Conservation (phyloP, 2,797 vertebrate genomes). For the Masticophis lateralis region DNA sequence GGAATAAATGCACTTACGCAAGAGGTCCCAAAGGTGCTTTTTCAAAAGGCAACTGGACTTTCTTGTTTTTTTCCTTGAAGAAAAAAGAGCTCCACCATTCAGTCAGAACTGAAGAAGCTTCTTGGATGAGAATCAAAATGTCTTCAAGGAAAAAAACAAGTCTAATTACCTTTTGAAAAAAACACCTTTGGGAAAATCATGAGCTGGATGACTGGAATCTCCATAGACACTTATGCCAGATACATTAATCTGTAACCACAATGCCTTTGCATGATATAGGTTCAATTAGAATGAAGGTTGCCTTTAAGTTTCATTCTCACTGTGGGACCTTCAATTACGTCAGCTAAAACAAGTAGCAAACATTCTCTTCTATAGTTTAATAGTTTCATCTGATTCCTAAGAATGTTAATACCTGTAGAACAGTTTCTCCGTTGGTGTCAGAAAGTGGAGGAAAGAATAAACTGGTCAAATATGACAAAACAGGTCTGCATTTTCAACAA, state of each 20-base stretch:
- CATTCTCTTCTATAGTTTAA: neutral
- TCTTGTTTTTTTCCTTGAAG: no score
- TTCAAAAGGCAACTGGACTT: no score
- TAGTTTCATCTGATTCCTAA: neutral
- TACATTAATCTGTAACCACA: neutral
- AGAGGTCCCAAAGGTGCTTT: no score
- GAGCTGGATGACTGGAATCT: no score
- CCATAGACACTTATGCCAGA: neutral
- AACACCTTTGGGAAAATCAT: no score
- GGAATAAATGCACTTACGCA: neutral
- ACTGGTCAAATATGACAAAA: neutral
- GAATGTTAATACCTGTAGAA: neutral
- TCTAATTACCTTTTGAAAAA: no score
- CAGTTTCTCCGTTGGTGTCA: neutral
- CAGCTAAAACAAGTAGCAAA: neutral
- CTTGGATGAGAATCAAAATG: no score
- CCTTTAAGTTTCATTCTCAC: neutral
- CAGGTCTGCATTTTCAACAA: no score
- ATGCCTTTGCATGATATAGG: neutral
- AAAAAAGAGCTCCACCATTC: no score
- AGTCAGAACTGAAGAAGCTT: no score
- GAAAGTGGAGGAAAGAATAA: neutral
- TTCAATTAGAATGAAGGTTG: neutral
- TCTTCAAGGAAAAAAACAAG: no score
- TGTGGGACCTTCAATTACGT: neutral